A percentile compares a stretch with the other conserved stretches of the same genome.
phyloP scores from a whole-genome alignment of 2,888 invertebrate genomes.

The Drosophila meridionalis region DNA sequence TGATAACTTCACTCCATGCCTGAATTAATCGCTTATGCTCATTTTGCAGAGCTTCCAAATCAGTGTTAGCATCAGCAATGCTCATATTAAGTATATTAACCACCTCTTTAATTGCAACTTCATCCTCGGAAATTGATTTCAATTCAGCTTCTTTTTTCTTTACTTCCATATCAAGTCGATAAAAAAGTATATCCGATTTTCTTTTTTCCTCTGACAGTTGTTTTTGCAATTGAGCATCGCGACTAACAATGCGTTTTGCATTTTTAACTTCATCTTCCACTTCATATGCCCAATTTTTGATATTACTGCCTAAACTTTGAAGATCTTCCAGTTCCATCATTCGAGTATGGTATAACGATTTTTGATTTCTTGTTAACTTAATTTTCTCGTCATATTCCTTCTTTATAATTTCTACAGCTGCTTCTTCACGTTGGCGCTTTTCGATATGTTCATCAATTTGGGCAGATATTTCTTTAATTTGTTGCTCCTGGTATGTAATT shows the following conservation, averaged over 20 bases:
- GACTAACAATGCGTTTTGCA: slow-evolving; percentile 83
- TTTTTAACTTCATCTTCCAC: slow-evolving; percentile 83
- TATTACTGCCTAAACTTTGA: slow-evolving; percentile 82
- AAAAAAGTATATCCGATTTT: slow-evolving; percentile 88
- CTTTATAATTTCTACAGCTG: slow-evolving; percentile 80
- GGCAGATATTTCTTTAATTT: slow-evolving; percentile 85
- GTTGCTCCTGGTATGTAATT: slow-evolving; percentile 85
- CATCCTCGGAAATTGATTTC: slow-evolving; percentile 88
- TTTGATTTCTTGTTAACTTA: slow-evolving; percentile 71
- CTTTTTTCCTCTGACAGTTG: slow-evolving; percentile 83
- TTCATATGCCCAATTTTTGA: slow-evolving; percentile 83
- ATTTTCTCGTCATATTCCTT: slow-evolving; percentile 82
- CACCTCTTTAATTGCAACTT: slow-evolving; percentile 88
- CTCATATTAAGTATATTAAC: slow-evolving; percentile 87
- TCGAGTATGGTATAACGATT: slow-evolving; percentile 75
- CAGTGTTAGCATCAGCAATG: slow-evolving; percentile 89
- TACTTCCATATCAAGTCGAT: slow-evolving; percentile 89
- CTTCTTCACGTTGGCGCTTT: slow-evolving; percentile 83
- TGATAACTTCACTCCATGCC: slow-evolving; percentile 91
- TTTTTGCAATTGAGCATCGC: slow-evolving; percentile 84
- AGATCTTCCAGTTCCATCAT: slow-evolving; percentile 81
- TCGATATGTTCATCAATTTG: slow-evolving; percentile 83
- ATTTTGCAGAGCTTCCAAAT: slow-evolving; percentile 89
- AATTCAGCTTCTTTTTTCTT: slow-evolving; percentile 89
- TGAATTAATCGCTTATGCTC: slow-evolving; percentile 90